These are phyloP conservation scores for Petrocephalus sullivani DNA, from an alignment of 2,797 vertebrate genomes.

Conservation along the genomic window DNA sequence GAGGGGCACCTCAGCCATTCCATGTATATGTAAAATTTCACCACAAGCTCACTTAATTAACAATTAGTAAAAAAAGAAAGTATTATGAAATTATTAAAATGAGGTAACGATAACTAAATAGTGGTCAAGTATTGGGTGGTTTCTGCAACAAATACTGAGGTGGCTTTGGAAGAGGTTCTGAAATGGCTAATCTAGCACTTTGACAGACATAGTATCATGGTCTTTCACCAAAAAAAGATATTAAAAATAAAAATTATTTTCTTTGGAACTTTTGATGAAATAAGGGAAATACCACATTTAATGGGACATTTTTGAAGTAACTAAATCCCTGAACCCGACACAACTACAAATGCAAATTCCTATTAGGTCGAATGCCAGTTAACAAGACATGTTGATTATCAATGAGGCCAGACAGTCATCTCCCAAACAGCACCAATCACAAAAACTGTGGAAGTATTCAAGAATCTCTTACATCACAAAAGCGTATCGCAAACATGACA, in stretches of 20 bases:
- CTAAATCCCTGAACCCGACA: neutral
- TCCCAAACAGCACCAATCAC: neutral
- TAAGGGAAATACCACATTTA: neutral
- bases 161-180: neutral
- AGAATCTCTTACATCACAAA: neutral
- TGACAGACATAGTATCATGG: neutral
- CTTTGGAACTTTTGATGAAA: neutral
- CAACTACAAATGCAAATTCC: neutral
- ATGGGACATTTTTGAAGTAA: neutral
- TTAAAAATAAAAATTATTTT: neutral
- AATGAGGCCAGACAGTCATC: neutral
- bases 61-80: neutral
- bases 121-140: neutral
- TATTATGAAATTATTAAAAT: neutral
- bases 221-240: neutral
- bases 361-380: neutral
- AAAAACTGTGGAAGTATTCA: too few relatives aligned
- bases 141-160: neutral
- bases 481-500: neutral
- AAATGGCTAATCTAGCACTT: neutral
- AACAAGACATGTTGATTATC: neutral
- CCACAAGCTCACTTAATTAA: neutral
- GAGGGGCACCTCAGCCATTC: neutral
- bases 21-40: neutral
- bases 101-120: neutral